Evolutionary conservation across 2,113 vertebrate species (phyloP), one percentile per base, ranked within the genome.

Genomic region (Nematolebias whitei): DNA sequence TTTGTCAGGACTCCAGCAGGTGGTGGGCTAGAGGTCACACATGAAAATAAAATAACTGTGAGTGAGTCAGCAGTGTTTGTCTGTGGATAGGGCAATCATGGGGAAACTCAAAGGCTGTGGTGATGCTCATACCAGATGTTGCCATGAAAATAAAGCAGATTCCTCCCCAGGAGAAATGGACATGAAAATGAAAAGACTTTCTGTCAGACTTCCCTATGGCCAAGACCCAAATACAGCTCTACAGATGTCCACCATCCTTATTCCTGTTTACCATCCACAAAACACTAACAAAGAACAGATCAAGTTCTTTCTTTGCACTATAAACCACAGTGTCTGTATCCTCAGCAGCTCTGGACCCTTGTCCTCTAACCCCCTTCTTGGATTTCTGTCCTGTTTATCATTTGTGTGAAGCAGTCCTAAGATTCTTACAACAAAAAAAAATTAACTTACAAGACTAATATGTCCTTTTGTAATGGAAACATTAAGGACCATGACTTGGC

Each of bases 231-330:
- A 64, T 70, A 64, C 68, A 63, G 69, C 78, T 78, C 78, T 71
- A 62, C 72, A 61, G 32, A 75, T 66, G 68, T 78, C 84, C 76
- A 69, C 67, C 77, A 32, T 74, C 38, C 74, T 71, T 14, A 58
- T 66, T 71, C 74, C 63, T 10, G 70, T 41, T n/a, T 57, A 59
- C 77, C 80, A 79, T 74, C 76, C 78, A 73, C 83, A 56, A n/a
- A n/a, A n/a, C n/a, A n/a, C n/a, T n/a, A n/a, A 26, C 16, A 68
- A 78, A 29, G 61, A 70, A 32, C 78, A 70, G 29, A 82, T 87
- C 85, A 85, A 80, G 81, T 71, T 87, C 84, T 82, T 71, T 74
- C 79, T 85, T 88, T 89, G 86, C 85, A 88, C 87, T 88, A 87
- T 80, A 35, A 87, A 84, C 81, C 78, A 82, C 71, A 71, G 85